A percentile compares a stretch with the other conserved stretches of the same genome.
Conservation (phyloP, 2,888 invertebrate genomes). For the Argynnis bischoffii region DNA sequence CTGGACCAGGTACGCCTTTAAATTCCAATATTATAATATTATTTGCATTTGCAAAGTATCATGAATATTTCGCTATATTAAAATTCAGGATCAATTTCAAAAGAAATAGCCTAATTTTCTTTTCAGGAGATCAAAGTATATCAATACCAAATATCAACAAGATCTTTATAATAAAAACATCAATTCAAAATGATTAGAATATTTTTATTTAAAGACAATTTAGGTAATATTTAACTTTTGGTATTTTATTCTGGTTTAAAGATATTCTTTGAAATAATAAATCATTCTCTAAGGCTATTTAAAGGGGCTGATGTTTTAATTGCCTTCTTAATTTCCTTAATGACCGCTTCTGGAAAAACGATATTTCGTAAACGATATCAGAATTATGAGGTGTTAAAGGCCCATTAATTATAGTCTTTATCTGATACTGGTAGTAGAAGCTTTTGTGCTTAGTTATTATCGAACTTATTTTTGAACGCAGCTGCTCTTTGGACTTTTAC, state of each 20-base stretch:
- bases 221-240: neutral
- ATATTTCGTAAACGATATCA: conserved; percentile 30
- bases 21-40: too few species aligned
- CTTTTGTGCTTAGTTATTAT: neutral
- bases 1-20: too few species aligned
- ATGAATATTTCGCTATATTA: too few species aligned
- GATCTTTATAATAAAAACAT: too few species aligned
- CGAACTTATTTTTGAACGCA: too few species aligned
- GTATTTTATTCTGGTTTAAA: neutral
- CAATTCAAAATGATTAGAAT: neutral
- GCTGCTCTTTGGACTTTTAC: too few species aligned
- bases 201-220: neutral
- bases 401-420: conserved; percentile 7
- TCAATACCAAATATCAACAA: too few species aligned
- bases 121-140: too few species aligned
- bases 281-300: conserved; percentile 40
- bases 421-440: neutral
- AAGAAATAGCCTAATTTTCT: too few species aligned
- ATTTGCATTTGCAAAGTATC: too few species aligned
- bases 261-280: conserved; percentile 26
- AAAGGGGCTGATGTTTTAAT: conserved; percentile 46
- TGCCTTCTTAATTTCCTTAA: conserved; percentile 46
- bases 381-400: conserved; percentile 21
- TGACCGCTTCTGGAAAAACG: conserved; percentile 30
- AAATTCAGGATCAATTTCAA: too few species aligned